These are phyloP conservation scores for Pteropus alecto DNA, from an alignment of 2,113 vertebrate genomes.

Conservation along the genomic window DNA sequence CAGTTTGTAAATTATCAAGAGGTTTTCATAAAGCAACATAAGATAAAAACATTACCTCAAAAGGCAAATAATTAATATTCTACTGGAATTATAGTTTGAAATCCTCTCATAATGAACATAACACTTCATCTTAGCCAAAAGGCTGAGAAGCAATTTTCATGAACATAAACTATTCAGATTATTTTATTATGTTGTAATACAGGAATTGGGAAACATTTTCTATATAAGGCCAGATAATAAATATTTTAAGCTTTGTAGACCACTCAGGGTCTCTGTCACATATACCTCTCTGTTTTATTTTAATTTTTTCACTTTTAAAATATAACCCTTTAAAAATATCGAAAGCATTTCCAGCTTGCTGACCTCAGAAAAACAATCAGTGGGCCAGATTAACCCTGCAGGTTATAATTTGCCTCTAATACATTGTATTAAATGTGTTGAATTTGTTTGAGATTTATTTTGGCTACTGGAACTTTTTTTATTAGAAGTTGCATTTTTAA, in stretches of 20 bases:
- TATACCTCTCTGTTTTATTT: neutral
- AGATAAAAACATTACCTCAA: slow-evolving; percentile 22
- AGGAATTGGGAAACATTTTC: neutral
- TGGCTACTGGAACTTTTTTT: neutral
- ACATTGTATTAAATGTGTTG: neutral
- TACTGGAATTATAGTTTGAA: slow-evolving; percentile 31
- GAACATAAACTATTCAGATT: neutral
- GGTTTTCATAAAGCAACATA: slow-evolving; percentile 37
- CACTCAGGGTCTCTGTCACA: neutral
- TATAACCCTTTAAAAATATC: neutral
- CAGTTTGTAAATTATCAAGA: neutral
- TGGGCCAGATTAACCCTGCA: neutral
- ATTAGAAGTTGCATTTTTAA: neutral
- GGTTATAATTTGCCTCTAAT: neutral
- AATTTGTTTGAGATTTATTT: slow-evolving; percentile 21
- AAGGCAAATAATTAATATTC: slow-evolving; percentile 9
- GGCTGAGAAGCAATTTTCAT: neutral
- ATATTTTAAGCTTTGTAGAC: neutral
- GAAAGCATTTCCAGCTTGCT: neutral
- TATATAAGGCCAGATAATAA: neutral
- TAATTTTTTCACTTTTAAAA: neutral
- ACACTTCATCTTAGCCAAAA: too few species aligned
- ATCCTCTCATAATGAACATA: neutral
- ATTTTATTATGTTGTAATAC: neutral
- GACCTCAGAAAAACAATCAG: neutral